Evolutionary conservation across 2,797 vertebrate genomes (phyloP), one percentile per base, ranked within the genome.

Genomic region (Mormyrops boulengeri): DNA sequence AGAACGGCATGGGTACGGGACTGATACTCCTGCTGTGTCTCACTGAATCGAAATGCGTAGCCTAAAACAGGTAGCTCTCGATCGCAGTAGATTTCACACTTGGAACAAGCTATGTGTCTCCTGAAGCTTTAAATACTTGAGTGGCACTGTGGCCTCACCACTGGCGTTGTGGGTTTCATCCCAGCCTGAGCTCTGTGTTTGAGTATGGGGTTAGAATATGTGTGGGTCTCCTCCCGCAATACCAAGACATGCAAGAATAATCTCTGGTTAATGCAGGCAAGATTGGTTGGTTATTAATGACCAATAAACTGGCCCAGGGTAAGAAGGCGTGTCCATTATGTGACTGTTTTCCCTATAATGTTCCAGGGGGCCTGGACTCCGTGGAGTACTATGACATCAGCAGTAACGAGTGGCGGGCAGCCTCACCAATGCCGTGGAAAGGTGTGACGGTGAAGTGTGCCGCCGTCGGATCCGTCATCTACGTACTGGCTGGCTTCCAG

Each of bases 381-480:
- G 97, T 99, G 92, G 98, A 99, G 93, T 99, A 97, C 94, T 99
- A 99, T 0, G 98, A 99, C 93, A 99, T 99, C 91, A 96, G 96
- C 92, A 95, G 94, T 91, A 98, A 99, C 2, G 98, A 99, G 92
- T 99, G 98, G 98, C 97, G 97, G 91, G 94, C 96, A 92, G 97
- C 98, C 11, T 95, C 97, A 0, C 95, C 97, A 0, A 99, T 99
- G 98, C 98, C 98, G 0, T 99, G 98, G 98, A 97, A 98, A 90
- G 98, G 98, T 4, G 95, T 99, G 47, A 99, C 97, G 0, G 97
- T 99, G 91, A 99, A 99, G 94, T 99, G 98, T 89, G 98, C 98
- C 1, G 97, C 98, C 0, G 98, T 99, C 30, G 97, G 97, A 41
- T 95, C 97, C 7, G 91, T 97, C 89, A 97, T 99, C 93, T 99